phyloP scores from a whole-genome alignment of 2,797 vertebrate species.

The Labeo calbasu region DNA sequence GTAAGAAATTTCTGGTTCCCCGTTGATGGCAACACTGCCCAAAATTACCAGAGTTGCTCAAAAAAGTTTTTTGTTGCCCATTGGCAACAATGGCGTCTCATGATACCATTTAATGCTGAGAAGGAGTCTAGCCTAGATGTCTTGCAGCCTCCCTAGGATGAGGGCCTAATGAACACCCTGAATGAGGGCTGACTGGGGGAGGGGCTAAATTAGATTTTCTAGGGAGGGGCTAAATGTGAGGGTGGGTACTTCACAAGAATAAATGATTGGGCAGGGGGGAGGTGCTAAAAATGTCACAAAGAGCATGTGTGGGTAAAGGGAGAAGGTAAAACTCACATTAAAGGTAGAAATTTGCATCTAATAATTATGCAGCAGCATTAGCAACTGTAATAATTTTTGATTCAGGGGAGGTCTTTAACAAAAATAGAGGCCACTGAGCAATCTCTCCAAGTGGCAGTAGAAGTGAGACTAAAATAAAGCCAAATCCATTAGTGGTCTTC shows the following conservation, averaged over 20 bases:
- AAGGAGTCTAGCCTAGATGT: not conserved
- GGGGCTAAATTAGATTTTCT: not conserved
- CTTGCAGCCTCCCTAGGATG: not conserved
- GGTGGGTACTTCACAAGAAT: not conserved
- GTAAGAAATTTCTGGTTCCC: no score
- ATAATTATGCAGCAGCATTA: conserved; percentile 69
- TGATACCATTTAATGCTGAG: not conserved
- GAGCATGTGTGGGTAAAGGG: conserved; percentile 23
- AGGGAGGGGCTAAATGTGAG: not conserved
- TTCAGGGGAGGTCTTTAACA: conserved; percentile 43
- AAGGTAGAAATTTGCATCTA: conserved; percentile 69
- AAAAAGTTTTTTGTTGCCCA: no score
- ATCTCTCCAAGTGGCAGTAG: conserved; percentile 49
- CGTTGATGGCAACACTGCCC: no score
- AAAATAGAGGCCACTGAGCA: conserved; percentile 49
- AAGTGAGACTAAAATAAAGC: conserved; percentile 53
- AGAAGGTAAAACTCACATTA: conserved; percentile 66
- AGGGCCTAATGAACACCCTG: not conserved
- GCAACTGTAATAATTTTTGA: conserved; percentile 47
- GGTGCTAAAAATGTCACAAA: conserved; percentile 59
- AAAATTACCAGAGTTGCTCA: no score
- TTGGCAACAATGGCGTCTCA: not conserved
- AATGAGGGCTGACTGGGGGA: not conserved
- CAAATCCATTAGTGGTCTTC: conserved; percentile 37
- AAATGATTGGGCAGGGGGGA: not conserved